Percentiles rank a stretch among this genome's conserved stretches.
phyloP scores from a whole-genome alignment of 2,113 vertebrate species.

The Rhadina sibilatrix region DNA sequence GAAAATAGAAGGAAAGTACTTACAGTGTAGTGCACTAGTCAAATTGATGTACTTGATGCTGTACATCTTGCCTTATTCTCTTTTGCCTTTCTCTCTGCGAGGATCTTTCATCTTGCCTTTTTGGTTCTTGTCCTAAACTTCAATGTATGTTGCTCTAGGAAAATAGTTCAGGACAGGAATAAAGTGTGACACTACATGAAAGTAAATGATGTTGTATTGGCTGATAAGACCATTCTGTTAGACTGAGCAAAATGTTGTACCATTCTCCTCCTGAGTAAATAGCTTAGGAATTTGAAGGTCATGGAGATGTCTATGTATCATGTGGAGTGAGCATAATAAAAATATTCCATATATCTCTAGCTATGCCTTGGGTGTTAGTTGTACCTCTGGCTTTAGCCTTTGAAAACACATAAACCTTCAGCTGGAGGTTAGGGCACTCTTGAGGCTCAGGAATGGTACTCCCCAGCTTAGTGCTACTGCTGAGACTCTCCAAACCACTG shows the following conservation, averaged over 20 bases:
- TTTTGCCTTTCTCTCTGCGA: neutral
- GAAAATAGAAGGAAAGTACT: neutral
- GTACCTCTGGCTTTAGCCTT: neutral
- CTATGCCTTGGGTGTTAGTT: neutral
- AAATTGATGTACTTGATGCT: neutral
- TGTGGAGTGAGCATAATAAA: neutral
- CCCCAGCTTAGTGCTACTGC: neutral
- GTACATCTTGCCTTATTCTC: neutral
- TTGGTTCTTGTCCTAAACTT: neutral
- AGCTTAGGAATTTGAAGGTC: neutral
- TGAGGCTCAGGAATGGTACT: neutral
- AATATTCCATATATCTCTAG: neutral
- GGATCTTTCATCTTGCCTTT: neutral
- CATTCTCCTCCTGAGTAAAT: neutral
- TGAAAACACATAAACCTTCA: neutral
- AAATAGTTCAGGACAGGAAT: neutral
- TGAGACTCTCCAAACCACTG: neutral
- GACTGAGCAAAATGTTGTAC: neutral
- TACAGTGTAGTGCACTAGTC: neutral
- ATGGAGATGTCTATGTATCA: neutral
- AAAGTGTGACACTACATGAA: neutral
- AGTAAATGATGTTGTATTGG: neutral
- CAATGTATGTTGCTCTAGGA: neutral
- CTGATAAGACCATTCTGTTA: neutral
- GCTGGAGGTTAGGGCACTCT: neutral